These are phyloP conservation scores for Engraulis encrasicolus DNA, from an alignment of 2,113 vertebrate genomes.

Conservation along the genomic window DNA sequence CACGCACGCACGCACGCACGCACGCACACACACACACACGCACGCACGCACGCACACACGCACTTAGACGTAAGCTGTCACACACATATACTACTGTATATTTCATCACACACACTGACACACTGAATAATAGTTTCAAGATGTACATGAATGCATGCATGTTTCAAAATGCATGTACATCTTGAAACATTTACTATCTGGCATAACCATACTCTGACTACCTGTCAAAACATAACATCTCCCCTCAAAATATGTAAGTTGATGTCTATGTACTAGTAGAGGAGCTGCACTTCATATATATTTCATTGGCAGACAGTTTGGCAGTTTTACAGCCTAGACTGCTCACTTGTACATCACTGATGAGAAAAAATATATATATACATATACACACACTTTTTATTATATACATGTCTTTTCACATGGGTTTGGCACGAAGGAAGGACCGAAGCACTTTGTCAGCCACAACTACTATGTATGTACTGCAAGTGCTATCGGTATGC, in stretches of 20 bases:
- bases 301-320: not conserved
- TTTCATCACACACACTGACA: not conserved
- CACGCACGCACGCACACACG: not conserved
- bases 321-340: not conserved
- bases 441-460: not conserved
- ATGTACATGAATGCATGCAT: too few relatives aligned
- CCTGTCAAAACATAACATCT: not conserved
- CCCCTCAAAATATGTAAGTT: not conserved
- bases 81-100: too few relatives aligned
- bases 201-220: not conserved
- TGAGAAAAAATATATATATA: not conserved
- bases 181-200: not conserved
- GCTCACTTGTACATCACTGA: not conserved
- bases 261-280: not conserved
- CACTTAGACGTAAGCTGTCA: too few relatives aligned
- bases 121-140: too few relatives aligned
- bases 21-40: not conserved
- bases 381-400: too few relatives aligned
- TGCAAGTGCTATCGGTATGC: too few relatives aligned
- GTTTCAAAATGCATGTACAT: too few relatives aligned
- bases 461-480: not conserved
- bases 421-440: not conserved
- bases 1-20: conserved; percentile 3
- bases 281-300: not conserved
- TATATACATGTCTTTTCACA: too few relatives aligned